Evolutionary conservation across 2,797 vertebrate species (phyloP).

Genomic region (Iguana delicatissima): DNA sequence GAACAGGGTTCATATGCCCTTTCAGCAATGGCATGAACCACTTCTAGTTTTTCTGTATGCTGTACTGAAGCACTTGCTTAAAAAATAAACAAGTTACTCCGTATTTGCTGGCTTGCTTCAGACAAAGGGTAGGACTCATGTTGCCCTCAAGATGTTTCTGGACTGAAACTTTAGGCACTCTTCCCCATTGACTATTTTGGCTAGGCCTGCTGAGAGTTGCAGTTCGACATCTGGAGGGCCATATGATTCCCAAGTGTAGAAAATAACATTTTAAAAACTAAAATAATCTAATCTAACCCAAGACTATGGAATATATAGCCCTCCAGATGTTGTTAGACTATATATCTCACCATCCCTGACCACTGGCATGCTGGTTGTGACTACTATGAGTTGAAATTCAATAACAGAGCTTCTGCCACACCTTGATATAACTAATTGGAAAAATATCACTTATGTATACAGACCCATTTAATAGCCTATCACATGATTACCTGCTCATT

Average conservation of each 20-base stretch:
- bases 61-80: neutral
- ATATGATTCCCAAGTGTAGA: too few species aligned
- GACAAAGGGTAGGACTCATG: too few species aligned
- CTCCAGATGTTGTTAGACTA: too few species aligned
- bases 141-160: too few species aligned
- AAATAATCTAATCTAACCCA: neutral
- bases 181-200: too few species aligned
- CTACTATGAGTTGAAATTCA: neutral
- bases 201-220: too few species aligned
- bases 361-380: neutral
- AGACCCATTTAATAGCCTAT: neutral
- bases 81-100: neutral
- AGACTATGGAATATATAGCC: too few species aligned
- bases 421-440: neutral
- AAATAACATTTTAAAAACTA: neutral
- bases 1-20: neutral
- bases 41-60: neutral
- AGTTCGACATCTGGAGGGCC: too few species aligned
- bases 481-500: conserved; percentile 92
- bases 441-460: neutral
- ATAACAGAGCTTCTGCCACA: neutral
- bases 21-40: neutral
- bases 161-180: too few species aligned
- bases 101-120: neutral
- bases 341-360: neutral